Base-by-base conservation (phyloP, 2,888 invertebrate genomes). In the Rhamphomyia laevipes region DNA sequence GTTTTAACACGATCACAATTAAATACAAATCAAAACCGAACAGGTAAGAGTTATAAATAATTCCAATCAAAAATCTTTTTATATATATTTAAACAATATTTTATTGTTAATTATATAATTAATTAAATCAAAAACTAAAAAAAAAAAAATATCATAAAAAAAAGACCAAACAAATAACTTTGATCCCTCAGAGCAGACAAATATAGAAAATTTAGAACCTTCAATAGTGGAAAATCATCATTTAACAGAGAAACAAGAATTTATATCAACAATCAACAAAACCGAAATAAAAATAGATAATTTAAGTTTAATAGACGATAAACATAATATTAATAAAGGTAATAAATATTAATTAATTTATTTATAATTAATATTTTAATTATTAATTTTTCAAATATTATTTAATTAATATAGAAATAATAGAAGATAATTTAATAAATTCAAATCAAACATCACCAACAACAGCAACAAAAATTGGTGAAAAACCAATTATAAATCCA, bases 1-100 rank as follows among this genome's bases (percentile, higher is more conserved):
- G 75, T 76, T 62, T 72, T 77, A 72, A 73, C 73, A 68, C 70
- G 74, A 70, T 74, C 73, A 71, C 74, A 68, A 54, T 59, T 60
- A 57, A 64, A 59, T 62, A 60, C 59, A 58, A 63, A 59, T 53
- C 56, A 57, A 59, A 55, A 56, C 53, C 46, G 48, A 48, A 46
- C 51, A 53, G 55, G 58, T 57, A 55, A 54, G 18, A n/a, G 6
- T 37, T 42, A 13, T 10, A 1, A 4, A 2, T 11, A 35, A 13
- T 35, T 27, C 4, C 23, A 7, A 27, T 27, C 4, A 6, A 27
- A 4, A 7, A 27, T 4, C n/a, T n/a, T n/a, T 21, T 21, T 3
- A 21, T 21, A 21, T 21, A 4, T 21, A 21, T 21, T 27, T 27
- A 27, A 27, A 7, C 21, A 27, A 27, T 27, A 27, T 27, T 27